phyloP scores from a whole-genome alignment of 2,888 invertebrate species.

The Odontomyia ornata region DNA sequence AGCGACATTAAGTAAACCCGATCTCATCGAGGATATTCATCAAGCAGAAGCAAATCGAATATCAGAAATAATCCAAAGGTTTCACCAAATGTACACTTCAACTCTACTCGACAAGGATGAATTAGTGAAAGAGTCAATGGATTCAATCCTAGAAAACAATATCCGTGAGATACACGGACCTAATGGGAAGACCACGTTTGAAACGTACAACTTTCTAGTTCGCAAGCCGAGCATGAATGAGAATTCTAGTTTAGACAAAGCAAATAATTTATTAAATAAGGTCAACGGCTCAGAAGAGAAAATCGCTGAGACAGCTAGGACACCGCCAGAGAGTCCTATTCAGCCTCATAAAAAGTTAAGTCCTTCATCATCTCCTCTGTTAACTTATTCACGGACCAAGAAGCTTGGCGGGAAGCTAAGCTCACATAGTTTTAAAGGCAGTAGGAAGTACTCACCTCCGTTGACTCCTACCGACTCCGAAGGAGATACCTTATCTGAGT shows the following conservation, averaged over 20 bases:
- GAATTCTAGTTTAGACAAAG: neutral
- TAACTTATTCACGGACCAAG: slow-evolving; percentile 62
- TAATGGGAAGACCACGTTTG: slow-evolving; percentile 26
- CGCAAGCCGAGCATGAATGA: slow-evolving; percentile 20
- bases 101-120: slow-evolving; percentile 27
- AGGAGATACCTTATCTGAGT: neutral
- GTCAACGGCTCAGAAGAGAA: neutral
- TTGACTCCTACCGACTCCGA: neutral
- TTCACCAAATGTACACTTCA: slow-evolving; percentile 41
- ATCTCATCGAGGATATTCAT: slow-evolving; percentile 29
- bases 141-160: slow-evolving; percentile 34
- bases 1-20: neutral
- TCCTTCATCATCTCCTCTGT: slow-evolving; percentile 56
- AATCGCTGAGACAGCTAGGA: neutral
- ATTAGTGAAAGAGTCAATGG: slow-evolving; percentile 25
- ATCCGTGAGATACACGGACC: slow-evolving; percentile 34
- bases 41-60: slow-evolving; percentile 36
- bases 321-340: neutral
- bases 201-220: slow-evolving; percentile 37
- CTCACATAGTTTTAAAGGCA: neutral
- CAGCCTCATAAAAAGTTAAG: slow-evolving; percentile 13
- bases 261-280: neutral
- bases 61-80: slow-evolving; percentile 37
- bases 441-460: slow-evolving; percentile 37
- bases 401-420: slow-evolving; percentile 51